Evolutionary conservation across 2,888 invertebrate species (phyloP), one percentile per base, ranked within the genome.

Genomic region (Ametastegia equiseti): DNA sequence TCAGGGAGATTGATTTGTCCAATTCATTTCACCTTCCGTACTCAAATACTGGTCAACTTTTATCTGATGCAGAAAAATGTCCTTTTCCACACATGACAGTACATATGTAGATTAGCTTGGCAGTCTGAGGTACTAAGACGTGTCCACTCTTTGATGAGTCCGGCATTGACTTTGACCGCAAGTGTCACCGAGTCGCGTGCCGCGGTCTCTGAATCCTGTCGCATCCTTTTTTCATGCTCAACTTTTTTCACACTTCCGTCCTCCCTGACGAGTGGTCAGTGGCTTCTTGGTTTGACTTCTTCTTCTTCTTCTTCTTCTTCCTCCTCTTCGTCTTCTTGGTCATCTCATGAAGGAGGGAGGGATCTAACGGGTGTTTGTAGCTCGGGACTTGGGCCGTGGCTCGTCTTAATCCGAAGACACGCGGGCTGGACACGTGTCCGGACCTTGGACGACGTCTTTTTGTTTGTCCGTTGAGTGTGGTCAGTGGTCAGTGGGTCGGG

Each of bases 391-490:
- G n/a, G n/a, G 75, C 45, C 77, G 63, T 65, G 77, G 65, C 83
- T 85, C 86, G 82, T 85, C 86, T 88, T 87, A 88, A 88, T 89
- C 89, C 86, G 83, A 82, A 86, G 86, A 88, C 86, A 86, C 86
- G 85, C 87, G 84, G 81, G 84, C 83, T 83, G 83, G 84, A 86
- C 87, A 86, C 88, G 87, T 84, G 83, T 80, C 75, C 81, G 78
- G 80, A 81, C 80, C 82, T 81, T 81, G 23, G 60, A 57, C 78
- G 75, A 83, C 82, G 84, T 81, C 78, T 85, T 81, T 69, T 83
- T 81, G 50, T 80, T 83, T 50, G 82, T 79, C 82, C 63, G 83
- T 86, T 86, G 88, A 85, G 84, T 83, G 82, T 87, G 88, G 50
- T 50, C 75, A 78, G 77, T 80, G 73, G 67, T 82, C 81, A 78